A percentile compares a stretch with the other conserved stretches of the same genome.
Conservation (phyloP, 2,113 vertebrate species). For the Oenanthe oenanthe region DNA sequence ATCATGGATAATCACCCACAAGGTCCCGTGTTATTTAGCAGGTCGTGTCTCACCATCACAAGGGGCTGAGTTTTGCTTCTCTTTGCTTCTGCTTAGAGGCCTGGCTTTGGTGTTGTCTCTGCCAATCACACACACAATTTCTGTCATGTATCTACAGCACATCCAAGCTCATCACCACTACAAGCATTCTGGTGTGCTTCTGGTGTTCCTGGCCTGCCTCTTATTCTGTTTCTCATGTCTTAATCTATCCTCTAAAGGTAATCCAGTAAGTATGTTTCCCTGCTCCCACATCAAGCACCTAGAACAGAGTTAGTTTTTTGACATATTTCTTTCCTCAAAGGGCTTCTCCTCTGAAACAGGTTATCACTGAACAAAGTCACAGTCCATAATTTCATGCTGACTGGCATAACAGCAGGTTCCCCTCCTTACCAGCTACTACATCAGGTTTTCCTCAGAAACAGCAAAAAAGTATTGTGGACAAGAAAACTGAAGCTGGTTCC, state of each 20-base stretch:
- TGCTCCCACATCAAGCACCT: background rate
- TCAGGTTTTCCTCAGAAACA: background rate
- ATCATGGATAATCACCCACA: background rate
- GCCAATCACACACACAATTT: background rate
- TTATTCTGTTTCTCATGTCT: background rate
- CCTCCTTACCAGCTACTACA: background rate
- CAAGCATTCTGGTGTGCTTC: background rate
- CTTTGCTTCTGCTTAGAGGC: background rate
- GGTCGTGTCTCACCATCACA: rapidly evolving
- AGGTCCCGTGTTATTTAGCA: background rate
- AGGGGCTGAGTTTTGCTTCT: background rate
- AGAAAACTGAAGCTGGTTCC: background rate
- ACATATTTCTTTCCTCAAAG: background rate
- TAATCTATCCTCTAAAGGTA: background rate
- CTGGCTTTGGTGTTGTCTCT: background rate
- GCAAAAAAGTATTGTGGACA: background rate
- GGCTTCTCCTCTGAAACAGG: background rate
- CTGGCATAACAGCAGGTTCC: background rate
- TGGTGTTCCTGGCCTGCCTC: background rate
- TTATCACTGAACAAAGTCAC: background rate
- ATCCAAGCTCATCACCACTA: background rate
- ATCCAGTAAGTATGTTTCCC: background rate
- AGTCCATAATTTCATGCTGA: background rate
- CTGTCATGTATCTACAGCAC: background rate
- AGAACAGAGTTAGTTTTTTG: background rate